These are phyloP conservation scores for Umimayanthus kanabou DNA, from an alignment of 92 coral and sea anemone genomes.

Conservation along the genomic window DNA sequence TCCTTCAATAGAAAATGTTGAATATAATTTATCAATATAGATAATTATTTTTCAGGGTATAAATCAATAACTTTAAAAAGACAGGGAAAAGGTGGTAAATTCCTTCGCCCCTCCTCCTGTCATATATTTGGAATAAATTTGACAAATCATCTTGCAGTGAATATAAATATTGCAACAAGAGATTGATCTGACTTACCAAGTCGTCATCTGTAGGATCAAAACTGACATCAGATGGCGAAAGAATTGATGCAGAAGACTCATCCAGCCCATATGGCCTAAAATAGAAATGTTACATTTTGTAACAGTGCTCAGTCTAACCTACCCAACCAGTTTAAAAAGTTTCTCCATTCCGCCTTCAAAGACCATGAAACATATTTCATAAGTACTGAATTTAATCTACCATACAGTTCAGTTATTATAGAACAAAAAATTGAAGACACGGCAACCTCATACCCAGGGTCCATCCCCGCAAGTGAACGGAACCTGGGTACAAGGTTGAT, in stretches of 20 bases:
- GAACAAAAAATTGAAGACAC: not conserved
- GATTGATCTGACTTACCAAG: conserved; percentile 60
- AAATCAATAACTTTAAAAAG: too few relatives aligned
- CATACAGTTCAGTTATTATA: not conserved
- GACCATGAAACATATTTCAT: not conserved
- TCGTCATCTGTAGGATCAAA: conserved; percentile 95
- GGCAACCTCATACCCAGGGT: too few relatives aligned
- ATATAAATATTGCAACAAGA: not conserved
- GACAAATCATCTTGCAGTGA: too few relatives aligned
- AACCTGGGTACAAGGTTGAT: too few relatives aligned
- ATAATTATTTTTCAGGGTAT: not conserved
- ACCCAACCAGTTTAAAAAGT: not conserved
- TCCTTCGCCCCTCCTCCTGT: too few relatives aligned
- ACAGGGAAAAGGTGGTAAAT: too few relatives aligned
- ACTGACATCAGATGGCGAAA: conserved; percentile 93
- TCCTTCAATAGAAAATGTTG: not conserved
- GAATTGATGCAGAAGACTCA: conserved; percentile 84
- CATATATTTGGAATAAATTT: too few relatives aligned
- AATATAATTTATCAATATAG: too few relatives aligned
- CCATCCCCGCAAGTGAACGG: too few relatives aligned
- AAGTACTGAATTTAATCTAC: not conserved
- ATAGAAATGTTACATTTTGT: not conserved
- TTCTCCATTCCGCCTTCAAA: too few relatives aligned
- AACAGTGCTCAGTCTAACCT: too few relatives aligned
- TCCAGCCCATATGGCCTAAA: conserved; percentile 55